Evolutionary conservation across 2,888 invertebrate species (phyloP), one percentile per base, ranked within the genome.

Genomic region (Tanypteryx hageni): DNA sequence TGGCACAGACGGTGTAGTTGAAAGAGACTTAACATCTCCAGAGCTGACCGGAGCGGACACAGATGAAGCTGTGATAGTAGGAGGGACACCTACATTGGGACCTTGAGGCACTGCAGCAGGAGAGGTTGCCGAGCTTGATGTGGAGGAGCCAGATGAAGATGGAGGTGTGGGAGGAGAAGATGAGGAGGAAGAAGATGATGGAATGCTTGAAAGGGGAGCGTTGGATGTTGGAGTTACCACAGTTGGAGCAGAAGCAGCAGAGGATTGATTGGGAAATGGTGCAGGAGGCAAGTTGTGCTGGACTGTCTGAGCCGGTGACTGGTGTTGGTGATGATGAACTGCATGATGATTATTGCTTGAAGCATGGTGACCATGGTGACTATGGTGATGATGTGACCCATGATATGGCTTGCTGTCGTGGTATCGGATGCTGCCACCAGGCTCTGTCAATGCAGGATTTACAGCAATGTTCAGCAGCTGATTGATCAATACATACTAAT

Each of bases 221-320:
- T 13, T 76, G 22, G 76, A 76, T 27, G 76, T 27, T 27, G 76
- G 76, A 76, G 76, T 76, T 27, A 76, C 76, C 10, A 27, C 27
- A 22, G 76, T 27, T 27, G 22, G 76, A 27, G 76, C 22, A 11
- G 76, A 76, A 76, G 76, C 2, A 13, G 76, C 14, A 27, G 76
- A 76, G 9, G 76, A 76, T 27, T 56, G 89, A 11, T 89, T 58
- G 27, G 58, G 61, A 59, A 89, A 89, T 58, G 89, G 89, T n/a
- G 89, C 59, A 18, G 89, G 89, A 27, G 89, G 89, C 57, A 31
- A 22, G 27, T 89, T 59, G 27, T 31, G 31, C 89, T 89, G 58
- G 61, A 59, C 58, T 18, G 31, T 61, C 31, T 58, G 89, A 89
- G 89, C 27, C 10, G 89, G 89, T 58, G 89, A 31, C 11, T 56